Percentiles rank a stretch among this genome's conserved stretches.
These are phyloP conservation scores for Manis javanica DNA, from an alignment of 2,797 vertebrate species.

Conservation along the genomic window DNA sequence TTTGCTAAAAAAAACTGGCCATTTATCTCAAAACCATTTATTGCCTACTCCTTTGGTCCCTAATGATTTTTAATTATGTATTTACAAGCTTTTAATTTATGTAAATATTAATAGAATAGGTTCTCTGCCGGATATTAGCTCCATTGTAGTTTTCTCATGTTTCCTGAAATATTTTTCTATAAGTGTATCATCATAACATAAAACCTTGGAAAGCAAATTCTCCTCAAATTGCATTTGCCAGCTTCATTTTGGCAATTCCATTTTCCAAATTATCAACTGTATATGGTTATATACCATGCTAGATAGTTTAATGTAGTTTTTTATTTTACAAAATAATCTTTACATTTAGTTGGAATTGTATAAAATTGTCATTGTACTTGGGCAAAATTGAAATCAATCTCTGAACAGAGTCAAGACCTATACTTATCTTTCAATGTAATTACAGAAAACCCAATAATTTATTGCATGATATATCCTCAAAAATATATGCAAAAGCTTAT, in stretches of 20 bases:
- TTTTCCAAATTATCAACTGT: neutral
- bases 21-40: neutral
- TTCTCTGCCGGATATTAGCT: constrained; percentile 13
- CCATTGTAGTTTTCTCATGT: neutral
- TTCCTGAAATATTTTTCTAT: neutral
- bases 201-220: neutral
- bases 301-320: neutral
- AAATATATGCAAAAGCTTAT: neutral
- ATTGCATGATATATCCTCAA: neutral
- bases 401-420: neutral
- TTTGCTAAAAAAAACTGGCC: neutral
- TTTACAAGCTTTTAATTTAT: neutral
- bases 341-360: neutral
- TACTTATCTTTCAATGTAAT: neutral
- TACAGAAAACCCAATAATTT: neutral
- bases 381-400: neutral
- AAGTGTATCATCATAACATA: neutral
- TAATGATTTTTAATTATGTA: constrained; percentile 29
- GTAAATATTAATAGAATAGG: constrained; percentile 21
- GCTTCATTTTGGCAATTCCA: neutral
- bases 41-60: neutral
- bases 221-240: neutral
- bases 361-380: neutral
- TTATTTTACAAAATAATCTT: neutral
- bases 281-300: neutral